Conservation (phyloP, 1,140 invertebrate species). For the Eurosta solidaginis region DNA sequence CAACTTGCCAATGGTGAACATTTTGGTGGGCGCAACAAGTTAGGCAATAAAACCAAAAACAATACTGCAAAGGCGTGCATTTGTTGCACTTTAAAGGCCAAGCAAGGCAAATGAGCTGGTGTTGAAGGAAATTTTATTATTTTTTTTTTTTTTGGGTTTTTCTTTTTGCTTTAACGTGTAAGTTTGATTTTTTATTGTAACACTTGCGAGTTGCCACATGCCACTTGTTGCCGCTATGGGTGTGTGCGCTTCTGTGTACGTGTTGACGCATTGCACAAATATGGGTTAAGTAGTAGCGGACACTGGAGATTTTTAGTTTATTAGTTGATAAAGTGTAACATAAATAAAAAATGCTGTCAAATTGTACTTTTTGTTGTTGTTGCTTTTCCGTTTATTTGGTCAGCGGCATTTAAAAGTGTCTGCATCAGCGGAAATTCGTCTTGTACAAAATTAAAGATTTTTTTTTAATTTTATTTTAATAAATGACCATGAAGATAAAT, state of each 20-base stretch:
- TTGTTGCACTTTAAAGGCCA: slow-evolving; percentile 2
- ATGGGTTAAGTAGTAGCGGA: neutral
- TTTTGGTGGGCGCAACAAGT: neutral
- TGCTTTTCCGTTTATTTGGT: neutral
- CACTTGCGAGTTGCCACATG: neutral
- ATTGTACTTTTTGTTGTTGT: neutral
- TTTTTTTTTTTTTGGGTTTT: neutral
- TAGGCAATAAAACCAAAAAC: too few species aligned
- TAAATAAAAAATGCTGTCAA: too few species aligned
- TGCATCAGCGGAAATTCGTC: too few species aligned
- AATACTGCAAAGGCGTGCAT: neutral
- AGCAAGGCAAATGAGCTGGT: neutral
- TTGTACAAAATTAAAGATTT: too few species aligned
- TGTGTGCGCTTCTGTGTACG: neutral
- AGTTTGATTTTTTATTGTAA: neutral
- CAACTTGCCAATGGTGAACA: neutral
- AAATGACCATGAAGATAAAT: too few species aligned
- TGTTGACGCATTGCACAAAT: neutral
- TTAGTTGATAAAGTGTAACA: neutral
- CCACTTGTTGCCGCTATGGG: neutral
- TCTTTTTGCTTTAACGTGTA: neutral
- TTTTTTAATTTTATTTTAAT: too few species aligned
- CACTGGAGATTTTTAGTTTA: neutral
- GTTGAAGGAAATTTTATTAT: slow-evolving; percentile 14
- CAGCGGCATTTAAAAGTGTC: too few species aligned